Evolutionary conservation across 2,113 vertebrate genomes (phyloP).

Genomic region (Actinemys pallida): DNA sequence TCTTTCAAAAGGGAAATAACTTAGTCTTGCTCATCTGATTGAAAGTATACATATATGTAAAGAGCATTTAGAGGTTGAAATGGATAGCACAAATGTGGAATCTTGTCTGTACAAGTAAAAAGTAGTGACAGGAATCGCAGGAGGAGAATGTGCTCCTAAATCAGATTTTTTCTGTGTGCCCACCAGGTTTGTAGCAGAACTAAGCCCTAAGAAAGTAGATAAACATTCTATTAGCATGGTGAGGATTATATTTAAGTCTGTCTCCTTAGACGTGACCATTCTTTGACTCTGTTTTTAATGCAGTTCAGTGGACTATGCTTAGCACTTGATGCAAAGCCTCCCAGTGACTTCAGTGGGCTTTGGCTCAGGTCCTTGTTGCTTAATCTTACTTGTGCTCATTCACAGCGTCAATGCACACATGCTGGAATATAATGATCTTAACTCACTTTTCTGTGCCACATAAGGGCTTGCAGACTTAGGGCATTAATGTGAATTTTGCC

Average conservation of each 20-base stretch:
- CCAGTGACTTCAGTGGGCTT: background rate
- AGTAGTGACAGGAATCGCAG: background rate
- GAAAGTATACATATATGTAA: background rate
- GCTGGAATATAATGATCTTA: background rate
- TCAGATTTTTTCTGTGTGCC: background rate
- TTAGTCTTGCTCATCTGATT: background rate
- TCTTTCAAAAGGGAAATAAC: background rate
- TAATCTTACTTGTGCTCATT: background rate
- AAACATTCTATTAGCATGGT: background rate
- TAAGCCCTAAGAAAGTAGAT: background rate
- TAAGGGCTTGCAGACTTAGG: background rate
- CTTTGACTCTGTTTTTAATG: background rate
- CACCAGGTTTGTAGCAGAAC: background rate
- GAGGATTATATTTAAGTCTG: background rate
- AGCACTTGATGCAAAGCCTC: background rate
- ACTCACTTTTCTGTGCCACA: background rate
- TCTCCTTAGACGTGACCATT: background rate
- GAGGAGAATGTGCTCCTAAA: background rate
- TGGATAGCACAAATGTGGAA: background rate
- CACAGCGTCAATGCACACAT: background rate
- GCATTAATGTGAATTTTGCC: background rate
- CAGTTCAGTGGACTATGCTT: background rate
- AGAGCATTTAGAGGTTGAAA: background rate
- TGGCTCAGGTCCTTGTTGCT: background rate
- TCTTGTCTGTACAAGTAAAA: background rate